Conservation (phyloP, 2,888 invertebrate genomes). For the Ecliptopera silaceata region DNA sequence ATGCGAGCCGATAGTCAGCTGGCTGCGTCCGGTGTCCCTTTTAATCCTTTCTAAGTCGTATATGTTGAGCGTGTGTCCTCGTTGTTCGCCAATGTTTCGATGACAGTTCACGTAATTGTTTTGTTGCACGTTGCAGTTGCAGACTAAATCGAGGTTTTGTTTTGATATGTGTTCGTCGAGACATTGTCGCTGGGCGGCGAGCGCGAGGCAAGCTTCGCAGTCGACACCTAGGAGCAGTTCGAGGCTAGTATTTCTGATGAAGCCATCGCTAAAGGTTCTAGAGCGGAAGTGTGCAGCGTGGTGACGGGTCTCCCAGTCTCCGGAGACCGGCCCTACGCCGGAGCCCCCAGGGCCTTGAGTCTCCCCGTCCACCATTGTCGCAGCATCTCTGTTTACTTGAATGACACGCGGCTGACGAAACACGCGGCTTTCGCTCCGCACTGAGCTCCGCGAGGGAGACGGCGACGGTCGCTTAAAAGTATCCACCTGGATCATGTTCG, state of each 20-base stretch:
- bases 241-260: conserved; percentile 76
- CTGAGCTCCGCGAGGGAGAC: conserved; percentile 74
- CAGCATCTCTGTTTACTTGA: conserved; percentile 77
- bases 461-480: conserved; percentile 75
- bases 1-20: conserved; percentile 65
- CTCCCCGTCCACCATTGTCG: conserved; percentile 77
- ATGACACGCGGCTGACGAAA: conserved; percentile 77
- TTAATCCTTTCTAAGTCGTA: conserved; percentile 76
- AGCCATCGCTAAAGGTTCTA: conserved; percentile 78
- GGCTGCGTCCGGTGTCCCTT: conserved; percentile 65
- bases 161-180: conserved; percentile 69
- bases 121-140: conserved; percentile 76
- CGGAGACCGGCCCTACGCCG: conserved; percentile 34
- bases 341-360: conserved; percentile 39
- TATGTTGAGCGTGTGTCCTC: conserved; percentile 73
- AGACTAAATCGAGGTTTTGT: conserved; percentile 73
- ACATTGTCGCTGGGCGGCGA: conserved; percentile 71
- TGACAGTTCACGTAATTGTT: conserved; percentile 72
- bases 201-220: conserved; percentile 77
- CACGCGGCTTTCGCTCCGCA: conserved; percentile 72
- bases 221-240: conserved; percentile 78
- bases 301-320: conserved; percentile 63
- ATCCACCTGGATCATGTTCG: conserved; percentile 74
- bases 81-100: conserved; percentile 60
- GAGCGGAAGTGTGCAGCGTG: conserved; percentile 72